Base-by-base conservation (phyloP, 2,113 vertebrate species). In the Hirundichthys speculiger region DNA sequence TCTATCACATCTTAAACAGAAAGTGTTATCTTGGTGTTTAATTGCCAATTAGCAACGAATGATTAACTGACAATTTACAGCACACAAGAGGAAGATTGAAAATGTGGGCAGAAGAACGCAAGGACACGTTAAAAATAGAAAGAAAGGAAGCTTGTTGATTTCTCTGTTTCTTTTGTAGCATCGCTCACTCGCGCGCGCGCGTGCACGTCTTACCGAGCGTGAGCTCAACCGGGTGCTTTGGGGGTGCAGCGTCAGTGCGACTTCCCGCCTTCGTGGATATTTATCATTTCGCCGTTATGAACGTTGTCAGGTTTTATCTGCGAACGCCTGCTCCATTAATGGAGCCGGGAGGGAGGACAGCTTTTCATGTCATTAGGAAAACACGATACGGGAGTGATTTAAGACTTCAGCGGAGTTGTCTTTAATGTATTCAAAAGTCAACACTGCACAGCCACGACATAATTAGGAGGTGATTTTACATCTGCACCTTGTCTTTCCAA, bases 301-400 rank as follows among this genome's bases (percentile, higher is more conserved):
- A 73, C 1, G 53, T 69, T 73, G 84, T 86, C 89, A 88, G 64
- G 71, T 83, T 82, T 79, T 80, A 82, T 82, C 73, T 53, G 7
- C 70, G 69, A 73, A 82, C 64, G 75, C 75, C 83, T 20, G 69
- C 75, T 82, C 87, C 65, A 80, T 88, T 90, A 88, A 88, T 75
- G 73, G 69, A 76, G 84, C 73, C 59, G 80, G 41, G 64, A 83
- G 73, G 27, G 41, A 47, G 73, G 73, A 73, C 79, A 73, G 82
- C 75, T 69, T 83, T 86, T 88, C 64, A 70, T 84, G 84, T 88
- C 84, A 83, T 88, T 86, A 85, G 64, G 70, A 81, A 78, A 89
- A 87, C 83, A 86, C 79, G 83, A 88, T 84, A 83, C 39, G 43
- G 43, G 39, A 40, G 47, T 88, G 87, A 88, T 89, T 84, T 83